These are phyloP conservation scores for Hydrotaea cyrtoneurina DNA, from an alignment of 2,888 invertebrate genomes.

Conservation along the genomic window DNA sequence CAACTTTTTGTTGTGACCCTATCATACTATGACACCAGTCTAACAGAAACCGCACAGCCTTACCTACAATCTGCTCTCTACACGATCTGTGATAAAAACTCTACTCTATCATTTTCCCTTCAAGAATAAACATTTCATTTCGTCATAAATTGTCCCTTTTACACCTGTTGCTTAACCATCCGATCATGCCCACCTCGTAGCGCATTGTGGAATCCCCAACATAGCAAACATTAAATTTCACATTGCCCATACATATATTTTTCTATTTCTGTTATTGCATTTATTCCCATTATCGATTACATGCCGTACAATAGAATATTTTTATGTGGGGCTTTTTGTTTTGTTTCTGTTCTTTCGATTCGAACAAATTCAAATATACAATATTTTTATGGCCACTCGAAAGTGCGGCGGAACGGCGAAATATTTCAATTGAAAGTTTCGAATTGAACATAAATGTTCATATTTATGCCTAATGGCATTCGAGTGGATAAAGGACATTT, in stretches of 20 bases:
- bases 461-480: slow-evolving; percentile 7
- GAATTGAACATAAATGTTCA: background rate
- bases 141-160: too few relatives aligned
- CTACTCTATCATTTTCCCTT: too few relatives aligned
- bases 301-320: background rate
- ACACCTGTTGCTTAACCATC: too few relatives aligned
- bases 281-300: slow-evolving; percentile 3
- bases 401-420: background rate
- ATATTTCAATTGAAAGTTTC: background rate
- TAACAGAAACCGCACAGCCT: too few relatives aligned
- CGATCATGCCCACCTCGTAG: too few relatives aligned
- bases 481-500: background rate
- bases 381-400: background rate
- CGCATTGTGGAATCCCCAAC: too few relatives aligned
- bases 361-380: background rate
- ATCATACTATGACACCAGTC: too few relatives aligned
- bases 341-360: background rate
- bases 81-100: too few relatives aligned
- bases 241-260: background rate
- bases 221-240: background rate
- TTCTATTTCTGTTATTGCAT: background rate
- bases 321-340: too few relatives aligned
- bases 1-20: too few relatives aligned
- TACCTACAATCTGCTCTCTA: too few relatives aligned
- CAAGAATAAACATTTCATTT: too few relatives aligned